These are phyloP conservation scores for Parus major DNA, from an alignment of 2,113 vertebrate genomes.

Conservation along the genomic window DNA sequence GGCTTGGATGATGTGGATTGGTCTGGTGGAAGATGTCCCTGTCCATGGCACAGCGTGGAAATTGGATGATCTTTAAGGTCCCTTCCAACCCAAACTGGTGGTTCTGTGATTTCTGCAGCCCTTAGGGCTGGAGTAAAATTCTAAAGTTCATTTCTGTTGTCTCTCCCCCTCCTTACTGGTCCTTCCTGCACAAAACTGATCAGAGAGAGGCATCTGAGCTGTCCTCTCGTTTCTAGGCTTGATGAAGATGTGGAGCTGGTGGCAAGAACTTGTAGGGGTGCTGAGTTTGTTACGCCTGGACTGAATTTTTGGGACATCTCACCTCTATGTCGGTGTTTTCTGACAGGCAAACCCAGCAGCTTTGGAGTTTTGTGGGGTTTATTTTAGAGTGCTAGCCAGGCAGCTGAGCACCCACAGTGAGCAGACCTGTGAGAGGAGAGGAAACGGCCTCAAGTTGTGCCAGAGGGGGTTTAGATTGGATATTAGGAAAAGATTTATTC, in stretches of 20 bases:
- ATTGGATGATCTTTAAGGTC: not conserved
- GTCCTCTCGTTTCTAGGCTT: not conserved
- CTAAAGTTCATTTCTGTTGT: not conserved
- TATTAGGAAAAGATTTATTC: not conserved
- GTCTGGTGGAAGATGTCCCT: not conserved
- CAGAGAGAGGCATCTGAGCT: not conserved
- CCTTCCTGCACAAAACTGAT: not conserved
- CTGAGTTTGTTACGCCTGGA: rapidly evolving
- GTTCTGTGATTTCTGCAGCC: not conserved
- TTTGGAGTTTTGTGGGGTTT: not conserved
- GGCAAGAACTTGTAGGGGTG: not conserved
- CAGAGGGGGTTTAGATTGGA: not conserved
- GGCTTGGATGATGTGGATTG: not conserved
- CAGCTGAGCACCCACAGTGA: not conserved
- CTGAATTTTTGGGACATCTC: not conserved
- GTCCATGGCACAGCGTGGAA: not conserved
- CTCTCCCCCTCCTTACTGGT: not conserved
- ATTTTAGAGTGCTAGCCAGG: not conserved
- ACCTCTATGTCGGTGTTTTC: rapidly evolving
- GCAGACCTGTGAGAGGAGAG: not conserved
- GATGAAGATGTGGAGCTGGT: not conserved
- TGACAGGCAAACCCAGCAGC: not conserved
- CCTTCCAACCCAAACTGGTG: not conserved
- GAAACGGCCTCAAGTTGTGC: not conserved
- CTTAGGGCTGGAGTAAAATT: not conserved